Base-by-base conservation (phyloP, 2,888 invertebrate genomes). In the Thysanoteuthis rhombus region DNA sequence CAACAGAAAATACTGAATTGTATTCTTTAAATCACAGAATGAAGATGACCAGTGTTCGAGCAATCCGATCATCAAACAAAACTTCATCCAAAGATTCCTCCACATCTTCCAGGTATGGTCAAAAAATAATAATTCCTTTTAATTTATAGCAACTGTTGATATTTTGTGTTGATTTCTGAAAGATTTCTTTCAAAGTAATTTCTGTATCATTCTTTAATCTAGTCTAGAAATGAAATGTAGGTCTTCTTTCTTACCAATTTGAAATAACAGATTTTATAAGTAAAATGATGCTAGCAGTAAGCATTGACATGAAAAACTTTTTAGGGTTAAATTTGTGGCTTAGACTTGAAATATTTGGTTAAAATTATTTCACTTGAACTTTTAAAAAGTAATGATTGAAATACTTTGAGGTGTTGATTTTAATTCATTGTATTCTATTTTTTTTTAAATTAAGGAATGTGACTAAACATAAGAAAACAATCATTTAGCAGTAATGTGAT, bases 31-130 rank as follows among this genome's bases (percentile, higher is more conserved):
- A 39, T 92, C 42, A 42, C 92, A 92, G 92, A 92, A 45, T 92
- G 92, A 92, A 92, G 92, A 92, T 92, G 92, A 92, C 92, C 92
- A 92, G 92, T 92, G 92, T 92, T 40, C 32, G 45, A 45, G 92
- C 40, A 45, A 45, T 92, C 40, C 92, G 45, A 45, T 92, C 92
- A 92, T 92, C 92, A 92, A 45, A 92, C 45, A 92, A 92, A 92
- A 92, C 92, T 45, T 92, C 92, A 92, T 45, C 75, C 75, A 75
- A 92, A 92, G 92, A 92, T 45, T 45, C 92, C 45, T 92, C 92
- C 40, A 92, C 92, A 45, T 92, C 92, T n/a, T 92, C 92, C 45
- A 92, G 92, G 92, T 92, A 92, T 38, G 32, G 5, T 45, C 12
- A 8, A 8, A 39, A 91, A 42, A 45, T 45, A 45, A 45, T 90